Percentiles rank a stretch among this genome's conserved stretches.
Conservation (phyloP, 30 jellyfish, hydroid and myxozoan species). For the Hydra vulgaris region DNA sequence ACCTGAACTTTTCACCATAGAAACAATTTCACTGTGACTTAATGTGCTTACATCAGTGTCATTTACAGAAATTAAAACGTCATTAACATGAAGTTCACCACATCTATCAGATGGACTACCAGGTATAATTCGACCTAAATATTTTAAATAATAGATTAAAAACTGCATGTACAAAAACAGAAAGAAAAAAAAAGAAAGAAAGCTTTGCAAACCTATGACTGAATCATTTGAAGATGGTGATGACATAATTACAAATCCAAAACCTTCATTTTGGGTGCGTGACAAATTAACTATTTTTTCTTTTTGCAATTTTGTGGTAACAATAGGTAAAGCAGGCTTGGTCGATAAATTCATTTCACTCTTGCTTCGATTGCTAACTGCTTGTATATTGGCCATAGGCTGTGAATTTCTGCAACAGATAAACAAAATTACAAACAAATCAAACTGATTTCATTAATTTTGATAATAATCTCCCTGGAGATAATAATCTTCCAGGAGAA, state of each 20-base stretch:
- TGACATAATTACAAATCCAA: conserved; percentile 93
- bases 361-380: conserved; percentile 39
- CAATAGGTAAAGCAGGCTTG: conserved; percentile 52
- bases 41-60: conserved; percentile 57
- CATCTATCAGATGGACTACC: conserved; percentile 98
- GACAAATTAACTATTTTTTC: conserved; percentile 45
- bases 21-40: conserved; percentile 75
- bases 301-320: conserved; percentile 11
- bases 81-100: conserved; percentile 74
- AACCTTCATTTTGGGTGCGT: conserved; percentile 90
- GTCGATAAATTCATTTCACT: conserved; percentile 27
- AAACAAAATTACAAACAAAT: too few relatives aligned
- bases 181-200: neutral
- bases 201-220: conserved; percentile 60
- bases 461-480: too few relatives aligned
- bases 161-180: neutral
- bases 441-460: too few relatives aligned
- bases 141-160: neutral
- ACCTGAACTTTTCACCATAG: conserved; percentile 89
- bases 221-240: conserved; percentile 76
- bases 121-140: conserved; percentile 78
- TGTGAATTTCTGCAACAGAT: neutral
- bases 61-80: conserved; percentile 67
- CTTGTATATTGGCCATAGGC: neutral
- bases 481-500: too few relatives aligned